A percentile compares a stretch with the other conserved stretches of the same genome.
These are phyloP conservation scores for Falcunculus frontatus DNA, from an alignment of 2,113 vertebrate species.

Conservation along the genomic window DNA sequence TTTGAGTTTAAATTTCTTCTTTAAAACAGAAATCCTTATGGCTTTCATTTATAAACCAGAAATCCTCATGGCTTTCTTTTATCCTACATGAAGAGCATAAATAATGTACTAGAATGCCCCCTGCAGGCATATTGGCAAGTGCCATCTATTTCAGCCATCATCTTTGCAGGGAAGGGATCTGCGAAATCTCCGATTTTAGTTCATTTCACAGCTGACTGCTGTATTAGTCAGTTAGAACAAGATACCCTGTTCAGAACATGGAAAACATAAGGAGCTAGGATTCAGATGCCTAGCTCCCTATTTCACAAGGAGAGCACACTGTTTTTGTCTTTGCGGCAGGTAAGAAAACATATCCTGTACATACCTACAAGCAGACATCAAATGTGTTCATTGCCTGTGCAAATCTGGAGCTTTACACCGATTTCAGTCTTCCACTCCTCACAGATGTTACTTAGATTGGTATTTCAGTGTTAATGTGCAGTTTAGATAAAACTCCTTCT, in stretches of 20 bases:
- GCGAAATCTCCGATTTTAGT: background rate
- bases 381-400: background rate
- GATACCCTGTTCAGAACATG: background rate
- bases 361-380: background rate
- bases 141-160: background rate
- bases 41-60: background rate
- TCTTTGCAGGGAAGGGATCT: background rate
- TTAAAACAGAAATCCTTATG: background rate
- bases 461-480: background rate
- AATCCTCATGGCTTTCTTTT: background rate
- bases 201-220: background rate
- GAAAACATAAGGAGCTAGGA: background rate
- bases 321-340: background rate
- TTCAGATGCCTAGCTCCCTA: background rate
- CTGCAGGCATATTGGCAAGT: background rate
- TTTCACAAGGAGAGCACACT: background rate
- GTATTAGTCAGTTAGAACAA: background rate
- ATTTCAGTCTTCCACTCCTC: background rate
- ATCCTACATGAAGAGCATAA: background rate
- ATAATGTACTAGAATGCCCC: constrained; percentile 9
- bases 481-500: background rate
- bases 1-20: background rate
- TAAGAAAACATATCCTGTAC: background rate
- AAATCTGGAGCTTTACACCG: background rate
- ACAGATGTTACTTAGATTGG: background rate